Conservation (phyloP, 2,888 invertebrate species). For the Chesias legatella region DNA sequence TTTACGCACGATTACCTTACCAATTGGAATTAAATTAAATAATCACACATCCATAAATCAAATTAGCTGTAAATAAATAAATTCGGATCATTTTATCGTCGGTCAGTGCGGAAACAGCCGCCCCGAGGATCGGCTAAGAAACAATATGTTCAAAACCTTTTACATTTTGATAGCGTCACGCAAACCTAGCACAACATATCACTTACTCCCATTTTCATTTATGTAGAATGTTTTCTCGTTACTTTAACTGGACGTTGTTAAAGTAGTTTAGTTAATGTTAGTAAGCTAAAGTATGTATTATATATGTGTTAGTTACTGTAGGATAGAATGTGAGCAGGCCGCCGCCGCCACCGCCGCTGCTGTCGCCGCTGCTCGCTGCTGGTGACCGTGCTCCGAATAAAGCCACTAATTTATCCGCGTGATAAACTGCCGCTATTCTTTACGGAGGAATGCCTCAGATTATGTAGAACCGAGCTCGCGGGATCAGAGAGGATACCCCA, state of each 20-base stretch:
- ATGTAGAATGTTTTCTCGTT: neutral
- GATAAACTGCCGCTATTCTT: constrained; percentile 14
- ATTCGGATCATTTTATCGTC: constrained; percentile 1
- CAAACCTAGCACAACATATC: constrained; percentile 11
- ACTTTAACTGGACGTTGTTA: too few species aligned
- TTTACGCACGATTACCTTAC: constrained; percentile 5
- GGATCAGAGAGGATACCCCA: constrained; percentile 20
- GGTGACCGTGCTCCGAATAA: constrained; percentile 1
- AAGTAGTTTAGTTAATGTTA: too few species aligned
- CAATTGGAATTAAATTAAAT: constrained; percentile 15
- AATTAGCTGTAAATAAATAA: constrained; percentile 11
- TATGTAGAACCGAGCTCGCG: constrained; percentile 22
- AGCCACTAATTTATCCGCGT: neutral
- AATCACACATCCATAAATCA: constrained; percentile 10
- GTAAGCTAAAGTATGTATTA: too few species aligned
- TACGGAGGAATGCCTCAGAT: constrained; percentile 28
- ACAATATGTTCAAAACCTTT: constrained; percentile 11
- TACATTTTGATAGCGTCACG: constrained; percentile 9
- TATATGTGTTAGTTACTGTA: too few species aligned
- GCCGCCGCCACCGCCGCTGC: neutral
- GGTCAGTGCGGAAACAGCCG: neutral
- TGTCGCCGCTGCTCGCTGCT: neutral
- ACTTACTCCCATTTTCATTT: constrained; percentile 3
- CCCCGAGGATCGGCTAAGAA: constrained; percentile 1
- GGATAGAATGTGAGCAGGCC: too few species aligned